These are phyloP conservation scores for Phalacrocorax aristotelis DNA, from an alignment of 2,113 vertebrate genomes.

Conservation along the genomic window DNA sequence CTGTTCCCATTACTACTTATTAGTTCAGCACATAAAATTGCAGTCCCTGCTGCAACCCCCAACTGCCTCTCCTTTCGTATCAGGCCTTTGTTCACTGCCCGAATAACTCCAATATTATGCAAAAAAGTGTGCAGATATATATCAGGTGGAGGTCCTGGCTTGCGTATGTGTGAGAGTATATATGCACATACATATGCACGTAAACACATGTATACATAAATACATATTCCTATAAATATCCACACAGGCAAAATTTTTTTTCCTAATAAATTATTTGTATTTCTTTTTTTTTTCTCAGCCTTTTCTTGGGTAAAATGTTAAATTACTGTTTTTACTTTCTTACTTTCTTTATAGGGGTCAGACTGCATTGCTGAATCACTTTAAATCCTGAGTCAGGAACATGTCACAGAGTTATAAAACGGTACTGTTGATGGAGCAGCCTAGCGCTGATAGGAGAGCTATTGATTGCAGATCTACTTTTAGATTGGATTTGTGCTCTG, in stretches of 20 bases:
- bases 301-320: background rate
- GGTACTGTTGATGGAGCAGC: slow-evolving; percentile 18
- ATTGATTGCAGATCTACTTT: slow-evolving; percentile 62
- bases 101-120: background rate
- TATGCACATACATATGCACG: background rate
- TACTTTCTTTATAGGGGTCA: slow-evolving; percentile 22
- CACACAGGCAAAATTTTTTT: background rate
- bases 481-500: slow-evolving; percentile 62
- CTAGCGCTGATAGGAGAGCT: slow-evolving; percentile 22
- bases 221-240: background rate
- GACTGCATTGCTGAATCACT: background rate
- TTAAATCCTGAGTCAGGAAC: slow-evolving; percentile 38
- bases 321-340: background rate
- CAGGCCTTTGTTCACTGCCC: background rate
- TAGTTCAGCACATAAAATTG: slow-evolving; percentile 44
- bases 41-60: background rate
- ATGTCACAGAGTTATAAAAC: slow-evolving; percentile 45
- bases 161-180: background rate
- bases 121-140: background rate
- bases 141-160: background rate
- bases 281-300: background rate
- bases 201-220: background rate
- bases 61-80: background rate
- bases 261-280: background rate
- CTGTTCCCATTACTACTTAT: background rate